Conservation (phyloP, 2,888 invertebrate genomes). For the Drosophila cognata region DNA sequence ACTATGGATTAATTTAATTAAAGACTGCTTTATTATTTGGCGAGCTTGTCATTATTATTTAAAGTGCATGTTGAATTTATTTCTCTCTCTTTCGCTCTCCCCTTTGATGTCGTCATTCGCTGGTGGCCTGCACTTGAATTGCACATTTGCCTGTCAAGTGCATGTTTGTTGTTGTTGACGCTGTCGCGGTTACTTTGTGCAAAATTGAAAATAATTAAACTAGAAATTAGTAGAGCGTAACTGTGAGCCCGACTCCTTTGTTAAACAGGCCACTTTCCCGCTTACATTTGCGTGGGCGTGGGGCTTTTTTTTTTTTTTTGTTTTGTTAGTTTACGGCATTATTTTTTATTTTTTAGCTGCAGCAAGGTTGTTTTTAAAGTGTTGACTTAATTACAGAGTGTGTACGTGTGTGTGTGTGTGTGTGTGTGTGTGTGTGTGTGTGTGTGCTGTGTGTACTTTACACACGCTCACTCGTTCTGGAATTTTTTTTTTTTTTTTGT, state of each 20-base stretch:
- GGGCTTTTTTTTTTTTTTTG: not conserved
- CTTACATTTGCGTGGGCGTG: slow-evolving; percentile 14
- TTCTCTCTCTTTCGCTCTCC: not conserved
- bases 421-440: not conserved
- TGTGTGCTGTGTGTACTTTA: slow-evolving; percentile 1
- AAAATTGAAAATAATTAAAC: slow-evolving; percentile 77
- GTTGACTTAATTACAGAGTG: slow-evolving; percentile 58
- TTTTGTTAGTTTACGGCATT: slow-evolving; percentile 15
- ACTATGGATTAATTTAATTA: not conserved
- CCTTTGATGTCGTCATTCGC: slow-evolving; percentile 20
- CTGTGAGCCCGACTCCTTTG: slow-evolving; percentile 45
- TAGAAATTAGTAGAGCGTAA: slow-evolving; percentile 78
- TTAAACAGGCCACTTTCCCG: slow-evolving; percentile 21
- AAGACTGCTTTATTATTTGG: slow-evolving; percentile 21
- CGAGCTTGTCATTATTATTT: slow-evolving; percentile 39
- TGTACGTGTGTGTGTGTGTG: no score
- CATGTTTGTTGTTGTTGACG: slow-evolving; percentile 47
- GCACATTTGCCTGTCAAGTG: slow-evolving; percentile 65
- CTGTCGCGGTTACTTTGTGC: slow-evolving; percentile 72
- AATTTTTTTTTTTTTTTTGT: not conserved
- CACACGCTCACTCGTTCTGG: not conserved
- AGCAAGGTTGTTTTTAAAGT: slow-evolving; percentile 59
- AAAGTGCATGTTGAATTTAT: slow-evolving; percentile 59
- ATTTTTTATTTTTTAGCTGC: slow-evolving; percentile 25
- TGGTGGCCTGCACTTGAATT: slow-evolving; percentile 64